phyloP scores from a whole-genome alignment of 2,113 vertebrate species.

The Oryzias celebensis region DNA sequence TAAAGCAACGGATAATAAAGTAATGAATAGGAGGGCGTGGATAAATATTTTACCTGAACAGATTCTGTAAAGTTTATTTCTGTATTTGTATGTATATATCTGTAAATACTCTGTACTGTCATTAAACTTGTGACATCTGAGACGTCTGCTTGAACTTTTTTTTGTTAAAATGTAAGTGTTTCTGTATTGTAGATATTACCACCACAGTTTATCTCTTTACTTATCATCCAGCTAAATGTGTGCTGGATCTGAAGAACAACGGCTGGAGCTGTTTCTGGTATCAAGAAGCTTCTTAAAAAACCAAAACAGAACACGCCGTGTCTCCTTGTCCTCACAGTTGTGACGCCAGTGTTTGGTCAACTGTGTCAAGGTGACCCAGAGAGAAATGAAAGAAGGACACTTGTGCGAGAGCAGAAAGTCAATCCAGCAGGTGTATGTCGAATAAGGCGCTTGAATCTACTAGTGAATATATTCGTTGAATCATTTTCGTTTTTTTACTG shows the following conservation, averaged over 20 bases:
- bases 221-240: conserved; percentile 14
- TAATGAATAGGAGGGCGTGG: conserved; percentile 18
- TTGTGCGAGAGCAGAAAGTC: not conserved
- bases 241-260: conserved; percentile 19
- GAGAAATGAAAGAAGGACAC: not conserved
- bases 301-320: conserved; percentile 9
- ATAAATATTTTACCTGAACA: conserved; percentile 29
- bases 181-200: too few relatives aligned
- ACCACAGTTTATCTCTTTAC: not conserved
- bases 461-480: too few relatives aligned
- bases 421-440: too few relatives aligned
- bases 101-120: conserved; percentile 60
- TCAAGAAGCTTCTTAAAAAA: not conserved
- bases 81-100: conserved; percentile 51
- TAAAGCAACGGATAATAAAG: conserved; percentile 23
- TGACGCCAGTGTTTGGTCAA: conserved; percentile 5
- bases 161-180: not conserved
- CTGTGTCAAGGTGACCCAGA: conserved; percentile 41
- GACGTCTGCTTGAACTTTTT: conserved; percentile 2
- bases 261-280: conserved; percentile 35
- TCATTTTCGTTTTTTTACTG: too few relatives aligned
- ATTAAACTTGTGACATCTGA: conserved; percentile 43
- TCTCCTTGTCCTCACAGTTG: conserved; percentile 24
- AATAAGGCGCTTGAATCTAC: too few relatives aligned
- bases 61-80: conserved; percentile 36